A percentile compares a stretch with the other conserved stretches of the same genome.
Conservation (phyloP, 2,113 vertebrate genomes). For the Callopanchax toddi region DNA sequence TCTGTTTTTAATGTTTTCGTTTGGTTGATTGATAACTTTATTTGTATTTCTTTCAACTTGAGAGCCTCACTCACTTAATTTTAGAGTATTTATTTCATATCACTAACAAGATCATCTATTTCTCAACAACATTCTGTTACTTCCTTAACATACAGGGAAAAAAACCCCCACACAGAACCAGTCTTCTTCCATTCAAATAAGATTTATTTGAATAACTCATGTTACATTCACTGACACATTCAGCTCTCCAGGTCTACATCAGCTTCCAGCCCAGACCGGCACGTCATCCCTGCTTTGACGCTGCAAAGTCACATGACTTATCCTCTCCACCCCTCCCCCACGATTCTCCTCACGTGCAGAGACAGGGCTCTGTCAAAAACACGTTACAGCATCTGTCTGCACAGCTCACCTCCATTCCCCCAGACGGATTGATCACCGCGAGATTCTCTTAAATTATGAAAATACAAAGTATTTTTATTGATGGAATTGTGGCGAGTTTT, state of each 20-base stretch:
- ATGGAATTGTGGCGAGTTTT: too few relatives aligned
- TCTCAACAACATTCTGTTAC: not conserved
- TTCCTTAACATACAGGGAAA: not conserved
- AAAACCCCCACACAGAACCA: not conserved
- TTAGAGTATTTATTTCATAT: not conserved
- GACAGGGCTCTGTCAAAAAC: constrained; percentile 29
- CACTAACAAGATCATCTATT: constrained; percentile 2
- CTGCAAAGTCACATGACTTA: constrained; percentile 46
- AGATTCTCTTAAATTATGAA: too few relatives aligned
- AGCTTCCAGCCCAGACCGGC: constrained; percentile 17
- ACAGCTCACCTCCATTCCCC: not conserved
- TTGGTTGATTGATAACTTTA: not conserved
- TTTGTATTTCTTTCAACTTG: not conserved
- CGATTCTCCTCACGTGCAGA: constrained; percentile 56
- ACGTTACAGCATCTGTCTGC: constrained; percentile 20
- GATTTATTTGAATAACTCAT: not conserved
- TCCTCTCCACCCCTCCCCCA: constrained; percentile 4
- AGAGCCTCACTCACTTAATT: not conserved
- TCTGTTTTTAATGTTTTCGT: constrained; percentile 4
- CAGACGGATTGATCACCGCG: constrained; percentile 33
- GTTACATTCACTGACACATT: not conserved
- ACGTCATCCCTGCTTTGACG: constrained; percentile 18
- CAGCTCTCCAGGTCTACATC: not conserved
- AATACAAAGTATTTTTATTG: too few relatives aligned
- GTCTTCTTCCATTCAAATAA: constrained; percentile 1